Evolutionary conservation across 37 sponge, comb jelly and placozoan genomes (phyloP).

Genomic region (Ephydatia muelleri): DNA sequence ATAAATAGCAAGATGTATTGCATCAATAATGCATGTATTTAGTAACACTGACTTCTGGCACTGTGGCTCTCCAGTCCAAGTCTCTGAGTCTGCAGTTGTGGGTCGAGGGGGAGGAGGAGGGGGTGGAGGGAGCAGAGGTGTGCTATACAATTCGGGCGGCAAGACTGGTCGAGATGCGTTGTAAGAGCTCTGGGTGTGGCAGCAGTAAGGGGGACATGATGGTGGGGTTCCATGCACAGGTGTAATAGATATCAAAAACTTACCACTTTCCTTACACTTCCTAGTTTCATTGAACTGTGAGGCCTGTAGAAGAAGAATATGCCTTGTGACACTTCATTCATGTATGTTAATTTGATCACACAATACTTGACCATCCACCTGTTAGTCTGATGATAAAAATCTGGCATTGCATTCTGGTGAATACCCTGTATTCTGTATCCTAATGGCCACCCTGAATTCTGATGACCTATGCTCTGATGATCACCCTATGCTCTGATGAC

Average conservation of each 20-base stretch:
- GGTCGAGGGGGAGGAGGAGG: slow-evolving; percentile 37
- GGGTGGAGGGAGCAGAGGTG: neutral
- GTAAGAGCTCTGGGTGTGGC: neutral
- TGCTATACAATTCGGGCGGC: neutral
- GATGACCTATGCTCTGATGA: no score
- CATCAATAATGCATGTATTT: neutral
- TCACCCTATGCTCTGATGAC: no score
- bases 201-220: neutral
- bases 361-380: no score
- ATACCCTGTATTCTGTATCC: no score
- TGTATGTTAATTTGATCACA: no score
- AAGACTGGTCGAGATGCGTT: neutral
- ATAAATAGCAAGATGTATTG: neutral
- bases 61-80: slow-evolving; percentile 62
- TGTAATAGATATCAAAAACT: neutral
- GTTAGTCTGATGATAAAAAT: no score
- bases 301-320: neutral
- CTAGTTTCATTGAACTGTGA: neutral
- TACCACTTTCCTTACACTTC: neutral
- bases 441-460: no score
- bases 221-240: neutral
- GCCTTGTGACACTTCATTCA: neutral
- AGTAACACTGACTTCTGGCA: slow-evolving; percentile 53
- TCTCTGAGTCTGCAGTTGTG: slow-evolving; percentile 41
- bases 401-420: no score